A percentile compares a stretch with the other conserved stretches of the same genome.
These are phyloP conservation scores for Spodoptera exigua DNA, from an alignment of 2,888 invertebrate genomes.

Conservation along the genomic window DNA sequence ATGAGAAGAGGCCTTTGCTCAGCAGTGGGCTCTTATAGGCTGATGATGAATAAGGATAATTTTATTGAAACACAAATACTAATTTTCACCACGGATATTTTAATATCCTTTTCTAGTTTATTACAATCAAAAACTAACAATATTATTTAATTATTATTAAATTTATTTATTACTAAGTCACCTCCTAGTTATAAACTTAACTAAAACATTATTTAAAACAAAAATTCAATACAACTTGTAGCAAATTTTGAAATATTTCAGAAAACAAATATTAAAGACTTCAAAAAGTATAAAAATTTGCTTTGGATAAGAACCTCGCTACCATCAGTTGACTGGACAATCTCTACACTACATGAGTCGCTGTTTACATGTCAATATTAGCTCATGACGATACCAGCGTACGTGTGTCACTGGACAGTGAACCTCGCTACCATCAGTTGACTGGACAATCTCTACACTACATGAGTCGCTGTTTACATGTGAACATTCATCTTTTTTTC, in stretches of 20 bases:
- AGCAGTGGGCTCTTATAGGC: too few species aligned
- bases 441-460: too few species aligned
- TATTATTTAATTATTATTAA: slow-evolving; percentile 14
- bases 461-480: too few species aligned
- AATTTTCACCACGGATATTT: slow-evolving; percentile 48
- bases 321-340: too few species aligned
- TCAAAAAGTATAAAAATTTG: not conserved
- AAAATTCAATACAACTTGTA: slow-evolving; percentile 15
- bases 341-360: too few species aligned
- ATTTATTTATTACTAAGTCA: slow-evolving; percentile 68
- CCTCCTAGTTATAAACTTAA: slow-evolving; percentile 71
- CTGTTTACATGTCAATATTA: too few species aligned
- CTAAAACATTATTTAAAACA: slow-evolving; percentile 31
- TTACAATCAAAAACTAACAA: slow-evolving; percentile 59
- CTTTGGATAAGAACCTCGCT: too few species aligned
- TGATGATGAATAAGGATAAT: too few species aligned
- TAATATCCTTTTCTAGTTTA: slow-evolving; percentile 51
- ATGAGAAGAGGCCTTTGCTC: too few species aligned
- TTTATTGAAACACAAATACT: slow-evolving; percentile 6
- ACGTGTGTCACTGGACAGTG: too few species aligned
- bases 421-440: too few species aligned
- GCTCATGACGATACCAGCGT: too few species aligned
- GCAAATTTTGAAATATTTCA: not conserved
- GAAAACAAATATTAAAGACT: slow-evolving; percentile 14
- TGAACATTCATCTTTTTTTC: not conserved